Percentiles rank a stretch among this genome's conserved stretches.
Conservation (phyloP, 2,113 vertebrate species). For the Astatoreochromis straeleni region DNA sequence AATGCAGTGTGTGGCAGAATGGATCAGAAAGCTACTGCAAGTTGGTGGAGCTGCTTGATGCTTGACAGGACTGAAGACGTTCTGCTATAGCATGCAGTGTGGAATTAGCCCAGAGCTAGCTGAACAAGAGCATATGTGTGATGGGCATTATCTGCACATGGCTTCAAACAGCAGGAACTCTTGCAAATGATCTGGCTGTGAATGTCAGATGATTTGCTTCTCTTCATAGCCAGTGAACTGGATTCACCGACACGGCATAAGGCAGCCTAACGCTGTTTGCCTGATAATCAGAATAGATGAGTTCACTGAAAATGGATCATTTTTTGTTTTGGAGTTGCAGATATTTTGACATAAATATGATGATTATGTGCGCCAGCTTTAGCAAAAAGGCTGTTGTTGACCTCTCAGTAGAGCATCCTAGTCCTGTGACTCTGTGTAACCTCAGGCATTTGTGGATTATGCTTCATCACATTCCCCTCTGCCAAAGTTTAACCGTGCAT, state of each 20-base stretch:
- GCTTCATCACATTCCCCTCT: neutral
- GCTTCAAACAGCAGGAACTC: constrained; percentile 8
- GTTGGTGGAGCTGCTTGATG: neutral
- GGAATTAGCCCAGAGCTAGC: constrained; percentile 24
- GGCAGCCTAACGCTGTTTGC: neutral
- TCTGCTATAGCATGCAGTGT: neutral
- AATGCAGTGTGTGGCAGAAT: constrained; percentile 9
- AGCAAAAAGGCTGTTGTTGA: neutral
- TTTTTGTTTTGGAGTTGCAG: neutral
- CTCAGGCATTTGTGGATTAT: constrained; percentile 22
- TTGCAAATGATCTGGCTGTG: neutral
- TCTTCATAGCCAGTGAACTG: neutral
- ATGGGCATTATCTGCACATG: constrained; percentile 18
- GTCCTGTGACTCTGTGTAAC: constrained; percentile 5
- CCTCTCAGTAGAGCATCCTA: neutral
- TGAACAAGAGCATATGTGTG: constrained; percentile 6
- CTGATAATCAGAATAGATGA: neutral
- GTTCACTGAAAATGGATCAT: neutral
- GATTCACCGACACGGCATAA: neutral
- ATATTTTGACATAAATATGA: neutral
- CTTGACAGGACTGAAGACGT: neutral
- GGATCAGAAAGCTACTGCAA: constrained; percentile 9
- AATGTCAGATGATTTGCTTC: constrained; percentile 42
- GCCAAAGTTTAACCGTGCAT: constrained; percentile 19
- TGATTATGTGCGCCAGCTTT: neutral